These are phyloP conservation scores for Ibycter americanus DNA, from an alignment of 2,797 vertebrate species.

Conservation along the genomic window DNA sequence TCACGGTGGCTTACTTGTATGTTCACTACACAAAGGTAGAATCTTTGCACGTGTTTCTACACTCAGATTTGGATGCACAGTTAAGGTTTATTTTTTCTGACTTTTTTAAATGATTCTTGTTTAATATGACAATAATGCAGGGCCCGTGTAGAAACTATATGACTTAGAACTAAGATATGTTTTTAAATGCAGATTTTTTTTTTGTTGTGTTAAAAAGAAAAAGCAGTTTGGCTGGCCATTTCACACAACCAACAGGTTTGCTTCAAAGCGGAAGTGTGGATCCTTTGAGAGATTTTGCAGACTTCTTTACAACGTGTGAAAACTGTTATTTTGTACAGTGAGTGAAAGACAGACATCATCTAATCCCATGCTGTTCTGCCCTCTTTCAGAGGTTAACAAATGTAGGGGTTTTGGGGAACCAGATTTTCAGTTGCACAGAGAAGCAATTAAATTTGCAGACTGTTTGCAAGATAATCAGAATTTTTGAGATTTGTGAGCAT, in stretches of 20 bases:
- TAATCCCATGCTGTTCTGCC: background rate
- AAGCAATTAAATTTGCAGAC: background rate
- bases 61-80: background rate
- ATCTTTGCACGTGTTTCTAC: background rate
- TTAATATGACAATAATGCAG: background rate
- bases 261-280: background rate
- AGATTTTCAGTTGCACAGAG: background rate
- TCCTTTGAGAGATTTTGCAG: background rate
- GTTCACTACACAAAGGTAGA: rapidly evolving
- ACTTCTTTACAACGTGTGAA: background rate
- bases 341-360: background rate
- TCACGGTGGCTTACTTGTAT: background rate
- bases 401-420: background rate
- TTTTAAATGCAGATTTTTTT: background rate
- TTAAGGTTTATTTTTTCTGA: background rate
- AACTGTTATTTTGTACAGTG: rapidly evolving
- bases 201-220: background rate
- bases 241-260: background rate
- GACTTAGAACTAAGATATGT: background rate
- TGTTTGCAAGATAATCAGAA: background rate
- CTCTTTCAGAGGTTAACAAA: background rate
- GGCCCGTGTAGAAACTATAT: background rate
- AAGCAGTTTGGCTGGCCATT: rapidly evolving
- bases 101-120: background rate
- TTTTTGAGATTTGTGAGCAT: background rate